phyloP scores from a whole-genome alignment of 2,888 invertebrate species.

The Litoditis marina region DNA sequence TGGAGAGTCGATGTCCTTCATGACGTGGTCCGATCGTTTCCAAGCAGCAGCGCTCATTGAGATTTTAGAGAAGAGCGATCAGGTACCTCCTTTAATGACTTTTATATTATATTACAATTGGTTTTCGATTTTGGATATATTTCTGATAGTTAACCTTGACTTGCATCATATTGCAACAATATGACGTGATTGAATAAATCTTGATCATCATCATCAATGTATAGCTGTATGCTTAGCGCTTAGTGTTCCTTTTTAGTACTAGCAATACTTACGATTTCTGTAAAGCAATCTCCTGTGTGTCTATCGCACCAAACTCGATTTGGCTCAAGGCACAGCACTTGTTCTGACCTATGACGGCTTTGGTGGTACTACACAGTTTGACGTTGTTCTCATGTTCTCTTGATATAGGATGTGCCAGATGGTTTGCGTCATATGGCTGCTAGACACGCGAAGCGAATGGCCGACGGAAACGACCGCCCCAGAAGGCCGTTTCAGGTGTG shows the following conservation, averaged over 20 bases:
- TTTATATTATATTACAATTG: too few relatives aligned
- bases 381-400: too few relatives aligned
- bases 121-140: too few relatives aligned
- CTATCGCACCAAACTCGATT: too few relatives aligned
- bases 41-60: slow-evolving; percentile 78
- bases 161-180: not conserved
- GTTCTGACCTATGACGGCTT: too few relatives aligned
- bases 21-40: slow-evolving; percentile 77
- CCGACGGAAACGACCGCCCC: slow-evolving; percentile 1
- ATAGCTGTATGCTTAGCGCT: not conserved
- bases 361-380: too few relatives aligned
- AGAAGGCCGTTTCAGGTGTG: slow-evolving; percentile 4
- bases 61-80: slow-evolving; percentile 82
- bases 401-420: not conserved
- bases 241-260: too few relatives aligned
- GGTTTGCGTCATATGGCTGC: slow-evolving; percentile 1
- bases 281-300: too few relatives aligned
- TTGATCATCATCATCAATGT: not conserved
- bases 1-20: slow-evolving; percentile 79
- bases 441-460: slow-evolving; percentile 5
- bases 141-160: not conserved
- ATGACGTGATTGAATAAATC: not conserved
- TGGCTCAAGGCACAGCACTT: too few relatives aligned
- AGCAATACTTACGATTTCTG: too few relatives aligned
- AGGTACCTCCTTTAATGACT: too few relatives aligned